Percentiles rank a stretch among this genome's conserved stretches.
These are phyloP conservation scores for Sebastes matsubarae DNA, from an alignment of 2,797 vertebrate genomes.

Conservation along the genomic window DNA sequence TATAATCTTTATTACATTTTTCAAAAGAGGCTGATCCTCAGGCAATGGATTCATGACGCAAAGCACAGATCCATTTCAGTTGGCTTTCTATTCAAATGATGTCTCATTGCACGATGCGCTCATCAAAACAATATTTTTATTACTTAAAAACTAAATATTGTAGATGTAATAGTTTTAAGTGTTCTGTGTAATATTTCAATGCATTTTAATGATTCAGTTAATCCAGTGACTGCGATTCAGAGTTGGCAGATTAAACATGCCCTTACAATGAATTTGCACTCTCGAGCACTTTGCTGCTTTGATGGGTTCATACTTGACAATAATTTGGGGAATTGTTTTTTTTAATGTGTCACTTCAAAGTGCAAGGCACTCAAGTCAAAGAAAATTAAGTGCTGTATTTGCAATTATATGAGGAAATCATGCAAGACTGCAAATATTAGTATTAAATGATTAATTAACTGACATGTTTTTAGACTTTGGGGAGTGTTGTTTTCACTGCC, in stretches of 20 bases:
- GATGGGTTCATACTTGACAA: constrained; percentile 13
- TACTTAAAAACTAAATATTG: constrained; percentile 37
- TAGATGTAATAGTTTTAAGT: constrained; percentile 5
- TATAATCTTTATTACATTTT: constrained; percentile 63
- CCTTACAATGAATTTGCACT: neutral
- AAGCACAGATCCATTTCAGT: constrained; percentile 47
- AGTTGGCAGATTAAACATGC: neutral
- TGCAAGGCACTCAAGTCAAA: constrained; percentile 27
- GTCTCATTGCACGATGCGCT: neutral
- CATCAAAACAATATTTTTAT: constrained; percentile 35
- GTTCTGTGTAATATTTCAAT: constrained; percentile 33
- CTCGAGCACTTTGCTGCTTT: neutral
- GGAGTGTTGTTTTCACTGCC: neutral
- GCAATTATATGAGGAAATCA: constrained; percentile 3
- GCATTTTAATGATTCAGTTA: constrained; percentile 43
- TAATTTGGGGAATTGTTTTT: constrained; percentile 1
- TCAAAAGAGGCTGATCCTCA: constrained; percentile 59
- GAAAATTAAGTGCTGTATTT: constrained; percentile 1
- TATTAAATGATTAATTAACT: neutral
- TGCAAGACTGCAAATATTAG: neutral
- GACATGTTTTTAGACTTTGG: constrained; percentile 2
- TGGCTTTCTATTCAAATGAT: constrained; percentile 28
- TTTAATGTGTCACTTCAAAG: constrained; percentile 28
- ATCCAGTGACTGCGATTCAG: constrained; percentile 47
- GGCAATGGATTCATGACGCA: constrained; percentile 56